phyloP scores from a whole-genome alignment of 2,113 vertebrate genomes.

The Pontoporia blainvillei region DNA sequence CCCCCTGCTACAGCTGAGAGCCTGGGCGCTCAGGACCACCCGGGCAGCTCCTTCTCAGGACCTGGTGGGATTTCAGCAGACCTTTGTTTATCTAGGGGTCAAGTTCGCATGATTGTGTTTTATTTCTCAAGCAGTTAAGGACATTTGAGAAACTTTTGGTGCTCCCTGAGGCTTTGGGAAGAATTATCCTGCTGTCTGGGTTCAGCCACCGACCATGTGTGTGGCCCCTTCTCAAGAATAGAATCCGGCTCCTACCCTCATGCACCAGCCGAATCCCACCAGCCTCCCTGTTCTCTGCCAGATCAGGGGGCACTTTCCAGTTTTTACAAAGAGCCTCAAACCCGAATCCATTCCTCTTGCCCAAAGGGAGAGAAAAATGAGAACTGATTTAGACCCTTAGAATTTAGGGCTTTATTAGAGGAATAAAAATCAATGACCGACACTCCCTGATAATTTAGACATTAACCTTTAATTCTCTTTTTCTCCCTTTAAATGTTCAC shows the following conservation, averaged over 20 bases:
- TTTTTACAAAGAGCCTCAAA: accelerated
- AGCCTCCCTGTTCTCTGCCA: accelerated
- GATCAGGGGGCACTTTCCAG: accelerated
- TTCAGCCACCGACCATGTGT: accelerated
- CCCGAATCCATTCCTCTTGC: accelerated
- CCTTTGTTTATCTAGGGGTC: too few species aligned
- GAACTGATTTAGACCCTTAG: neutral
- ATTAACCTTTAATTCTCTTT: too few species aligned
- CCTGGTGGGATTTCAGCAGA: accelerated
- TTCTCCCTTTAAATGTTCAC: neutral
- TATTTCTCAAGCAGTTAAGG: neutral
- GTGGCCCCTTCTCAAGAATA: accelerated
- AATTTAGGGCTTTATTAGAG: accelerated
- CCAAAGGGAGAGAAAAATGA: accelerated
- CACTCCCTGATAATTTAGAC: accelerated
- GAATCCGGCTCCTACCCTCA: accelerated
- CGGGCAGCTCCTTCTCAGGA: accelerated
- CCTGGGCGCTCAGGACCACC: accelerated
- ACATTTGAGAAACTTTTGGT: accelerated
- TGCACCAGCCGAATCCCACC: accelerated
- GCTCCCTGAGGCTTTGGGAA: accelerated
- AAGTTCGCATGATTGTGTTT: accelerated
- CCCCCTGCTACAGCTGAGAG: neutral
- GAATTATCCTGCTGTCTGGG: accelerated
- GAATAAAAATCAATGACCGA: accelerated